Percentiles rank a stretch among this genome's conserved stretches.
Conservation (phyloP, 2,797 vertebrate species). For the Lycodopsis pacificus region DNA sequence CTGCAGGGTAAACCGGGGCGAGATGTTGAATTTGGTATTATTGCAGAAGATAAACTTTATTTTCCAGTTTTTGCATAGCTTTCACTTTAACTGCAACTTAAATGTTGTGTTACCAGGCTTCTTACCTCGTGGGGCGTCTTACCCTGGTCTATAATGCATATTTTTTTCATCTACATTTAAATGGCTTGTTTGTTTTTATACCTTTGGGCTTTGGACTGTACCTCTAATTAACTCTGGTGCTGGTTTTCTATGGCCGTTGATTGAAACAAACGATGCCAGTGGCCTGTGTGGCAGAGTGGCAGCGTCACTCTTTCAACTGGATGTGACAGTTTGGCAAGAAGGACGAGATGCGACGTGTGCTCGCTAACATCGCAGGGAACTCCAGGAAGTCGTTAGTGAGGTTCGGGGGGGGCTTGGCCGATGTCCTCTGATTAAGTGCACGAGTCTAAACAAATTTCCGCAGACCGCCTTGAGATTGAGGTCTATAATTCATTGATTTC, state of each 20-base stretch:
- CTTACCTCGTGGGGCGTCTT: no score
- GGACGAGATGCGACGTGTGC: constrained; percentile 26
- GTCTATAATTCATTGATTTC: constrained; percentile 28
- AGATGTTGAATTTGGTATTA: no score
- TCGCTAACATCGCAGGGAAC: constrained; percentile 15
- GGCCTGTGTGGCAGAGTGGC: constrained; percentile 35
- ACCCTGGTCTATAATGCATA: background rate
- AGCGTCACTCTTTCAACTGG: constrained; percentile 45
- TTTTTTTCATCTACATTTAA: constrained; percentile 42
- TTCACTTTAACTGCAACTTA: no score
- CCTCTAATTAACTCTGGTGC: constrained; percentile 36
- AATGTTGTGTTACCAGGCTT: no score
- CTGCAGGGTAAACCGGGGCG: background rate
- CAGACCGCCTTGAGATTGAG: constrained; percentile 14
- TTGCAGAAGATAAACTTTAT: no score
- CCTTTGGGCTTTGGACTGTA: constrained; percentile 40
- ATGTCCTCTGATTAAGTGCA: constrained; percentile 59
- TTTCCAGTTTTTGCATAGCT: no score
- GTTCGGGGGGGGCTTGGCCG: constrained; percentile 38
- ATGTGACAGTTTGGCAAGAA: constrained; percentile 40
- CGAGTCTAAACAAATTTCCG: constrained; percentile 46
- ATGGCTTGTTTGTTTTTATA: constrained; percentile 11
- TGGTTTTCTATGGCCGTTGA: constrained; percentile 32
- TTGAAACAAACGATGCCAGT: constrained; percentile 53
- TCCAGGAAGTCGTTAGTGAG: constrained; percentile 54